phyloP scores from a whole-genome alignment of 2,113 vertebrate genomes.

The Notechis scutatus region DNA sequence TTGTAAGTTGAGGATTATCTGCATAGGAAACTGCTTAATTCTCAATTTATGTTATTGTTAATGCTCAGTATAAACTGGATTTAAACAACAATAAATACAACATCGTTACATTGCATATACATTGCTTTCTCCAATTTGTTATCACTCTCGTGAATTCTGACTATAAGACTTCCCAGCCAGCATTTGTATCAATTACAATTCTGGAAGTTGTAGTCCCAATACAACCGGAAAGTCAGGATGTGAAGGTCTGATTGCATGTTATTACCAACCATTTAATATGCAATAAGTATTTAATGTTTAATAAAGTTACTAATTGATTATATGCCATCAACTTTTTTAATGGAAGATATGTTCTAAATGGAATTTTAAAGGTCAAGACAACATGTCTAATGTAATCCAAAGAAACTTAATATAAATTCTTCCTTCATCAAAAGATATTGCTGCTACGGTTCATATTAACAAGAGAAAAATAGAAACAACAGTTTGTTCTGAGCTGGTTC shows the following conservation, averaged over 20 bases:
- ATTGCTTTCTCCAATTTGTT: background rate
- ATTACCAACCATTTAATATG: background rate
- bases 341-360: background rate
- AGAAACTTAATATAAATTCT: slow-evolving; percentile 26
- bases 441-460: slow-evolving; percentile 30
- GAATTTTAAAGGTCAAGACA: background rate
- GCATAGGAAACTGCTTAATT: background rate
- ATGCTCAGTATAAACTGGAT: background rate
- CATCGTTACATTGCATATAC: no score
- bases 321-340: background rate
- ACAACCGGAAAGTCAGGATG: background rate
- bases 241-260: background rate
- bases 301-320: background rate
- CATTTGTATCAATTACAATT: background rate
- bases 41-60: background rate
- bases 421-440: background rate
- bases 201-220: background rate
- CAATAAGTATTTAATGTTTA: background rate
- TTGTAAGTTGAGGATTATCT: background rate
- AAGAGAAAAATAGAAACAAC: slow-evolving; percentile 42
- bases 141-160: background rate
- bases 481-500: slow-evolving; percentile 42
- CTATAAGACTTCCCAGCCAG: background rate
- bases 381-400: slow-evolving; percentile 4
- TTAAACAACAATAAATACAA: background rate